phyloP scores from a whole-genome alignment of 2,797 vertebrate genomes.

The Ceryle rudis region DNA sequence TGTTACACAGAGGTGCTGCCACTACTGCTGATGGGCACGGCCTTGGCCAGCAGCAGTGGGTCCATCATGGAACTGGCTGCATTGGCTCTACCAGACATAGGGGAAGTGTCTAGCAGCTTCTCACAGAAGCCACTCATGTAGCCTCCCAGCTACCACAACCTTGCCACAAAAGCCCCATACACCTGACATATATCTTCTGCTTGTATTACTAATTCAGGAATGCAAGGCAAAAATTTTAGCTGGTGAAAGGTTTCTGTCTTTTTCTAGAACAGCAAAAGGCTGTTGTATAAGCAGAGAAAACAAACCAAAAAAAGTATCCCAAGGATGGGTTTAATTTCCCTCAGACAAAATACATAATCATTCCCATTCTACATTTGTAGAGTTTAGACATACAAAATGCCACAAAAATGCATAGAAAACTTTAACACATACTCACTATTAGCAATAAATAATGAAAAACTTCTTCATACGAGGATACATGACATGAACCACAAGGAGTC shows the following conservation, averaged over 20 bases:
- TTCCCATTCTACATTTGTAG: neutral
- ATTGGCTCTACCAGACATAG: neutral
- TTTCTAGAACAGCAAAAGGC: neutral
- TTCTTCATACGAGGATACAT: slow-evolving; percentile 4
- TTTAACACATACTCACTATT: neutral
- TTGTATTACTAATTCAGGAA: neutral
- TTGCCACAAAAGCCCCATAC: neutral
- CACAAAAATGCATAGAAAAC: neutral
- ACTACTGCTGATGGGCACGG: accelerated
- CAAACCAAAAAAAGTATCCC: neutral
- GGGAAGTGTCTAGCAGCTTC: neutral
- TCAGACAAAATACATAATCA: neutral
- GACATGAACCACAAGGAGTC: slow-evolving; percentile 18
- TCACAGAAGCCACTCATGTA: neutral
- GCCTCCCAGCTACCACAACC: neutral
- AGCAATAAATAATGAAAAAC: slow-evolving; percentile 7
- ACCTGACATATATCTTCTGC: neutral
- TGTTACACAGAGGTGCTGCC: neutral
- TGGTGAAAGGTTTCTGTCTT: neutral
- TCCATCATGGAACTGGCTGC: neutral
- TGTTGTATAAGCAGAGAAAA: neutral
- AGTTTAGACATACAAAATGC: neutral
- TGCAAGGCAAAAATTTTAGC: neutral
- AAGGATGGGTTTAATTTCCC: neutral
- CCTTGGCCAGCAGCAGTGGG: accelerated